Evolutionary conservation across 2,797 vertebrate genomes (phyloP), one percentile per base, ranked within the genome.

Genomic region (Parauchenoglanis ngamensis): DNA sequence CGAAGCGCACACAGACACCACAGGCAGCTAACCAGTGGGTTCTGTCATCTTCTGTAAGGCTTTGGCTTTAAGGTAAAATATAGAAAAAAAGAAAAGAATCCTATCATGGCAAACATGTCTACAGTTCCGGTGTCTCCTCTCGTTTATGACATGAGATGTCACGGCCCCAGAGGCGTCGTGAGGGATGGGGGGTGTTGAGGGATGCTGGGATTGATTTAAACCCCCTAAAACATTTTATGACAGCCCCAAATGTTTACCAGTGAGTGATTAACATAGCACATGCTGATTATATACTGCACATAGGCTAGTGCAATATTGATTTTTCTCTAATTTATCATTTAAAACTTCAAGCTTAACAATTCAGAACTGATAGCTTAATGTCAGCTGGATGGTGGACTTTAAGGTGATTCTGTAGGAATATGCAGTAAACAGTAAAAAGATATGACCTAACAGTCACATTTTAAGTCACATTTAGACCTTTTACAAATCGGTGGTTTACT

Each of bases 11-110:
- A 94, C 35, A 93, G 93, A 92, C 83, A 91, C 86, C 87, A 92
- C 93, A 93, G 87, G 91, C 93, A 93, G 92, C 91, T 89, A 31
- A 31, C 85, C 88, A 93, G 95, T 94, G 93, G 91, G 91, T 89
- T 92, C 89, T 89, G 61, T 93, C 90, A 88, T 93, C 89, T 89
- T 92, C 78, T 81, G 90, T 93, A 95, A 95, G 94, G 95, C 93
- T 94, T 94, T 86, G 87, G 91, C 92, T 93, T 92, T 75, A 79
- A 89, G 90, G 91, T 79, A 93, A 93, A 93, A 86, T 73, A 46
- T 91, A 19, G 54, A 12, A 2, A 90, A 21, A 91, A 72, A 85
- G 85, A 90, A 83, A 67, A 67, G 13, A 61, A 90, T 85, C 87
- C 72, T 87, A 78, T 82, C 15, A 67, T 63, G 92, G 90, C 11